Evolutionary conservation across 2,888 invertebrate species (phyloP), one percentile per base, ranked within the genome.

Genomic region (Eucera pruinosa): DNA sequence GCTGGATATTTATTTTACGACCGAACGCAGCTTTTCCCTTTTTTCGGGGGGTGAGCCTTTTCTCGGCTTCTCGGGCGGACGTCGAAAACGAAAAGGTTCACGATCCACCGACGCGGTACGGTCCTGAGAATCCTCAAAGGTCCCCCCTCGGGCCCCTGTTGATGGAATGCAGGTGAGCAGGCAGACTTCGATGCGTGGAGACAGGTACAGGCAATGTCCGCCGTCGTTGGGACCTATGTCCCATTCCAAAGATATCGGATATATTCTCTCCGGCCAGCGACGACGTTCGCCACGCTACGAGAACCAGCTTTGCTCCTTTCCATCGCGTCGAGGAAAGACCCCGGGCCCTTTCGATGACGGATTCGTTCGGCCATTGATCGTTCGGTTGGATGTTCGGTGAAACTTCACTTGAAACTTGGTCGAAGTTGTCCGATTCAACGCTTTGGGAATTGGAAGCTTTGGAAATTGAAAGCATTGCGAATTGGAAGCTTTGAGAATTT

Each of bases 201-300:
- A 91, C 91, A 91, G 91, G 90, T 91, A 90, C 89, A 90, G 88
- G 89, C 90, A 88, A 88, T 89, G 90, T 89, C 89, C 88, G 87
- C 85, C 79, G 84, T 85, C 70, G 83, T 73, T 79, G 85, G 88
- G 88, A 90, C 90, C 90, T 91, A 91, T 87, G 89, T 84, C 86
- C 91, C 90, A 89, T 91, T 91, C 91, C 87, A 90, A 91, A 92
- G 89, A 92, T 91, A 91, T 92, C 89, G 90, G 88, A 90, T 89
- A 86, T 86, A 85, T 83, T 85, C 82, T 39, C 45, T 27, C 1
- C 47, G 55, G 36, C 33, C 7, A 11, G 58, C 58, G 25, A 48
- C 55, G 60, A 45, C 52, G 55, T 64, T 55, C 61, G 54, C 41
- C 54, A 66, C 55, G 36, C 36, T 27, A 30, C 66, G 50, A 43